Evolutionary conservation across 2,888 invertebrate species (phyloP).

Genomic region (Osedax fenrisi): DNA sequence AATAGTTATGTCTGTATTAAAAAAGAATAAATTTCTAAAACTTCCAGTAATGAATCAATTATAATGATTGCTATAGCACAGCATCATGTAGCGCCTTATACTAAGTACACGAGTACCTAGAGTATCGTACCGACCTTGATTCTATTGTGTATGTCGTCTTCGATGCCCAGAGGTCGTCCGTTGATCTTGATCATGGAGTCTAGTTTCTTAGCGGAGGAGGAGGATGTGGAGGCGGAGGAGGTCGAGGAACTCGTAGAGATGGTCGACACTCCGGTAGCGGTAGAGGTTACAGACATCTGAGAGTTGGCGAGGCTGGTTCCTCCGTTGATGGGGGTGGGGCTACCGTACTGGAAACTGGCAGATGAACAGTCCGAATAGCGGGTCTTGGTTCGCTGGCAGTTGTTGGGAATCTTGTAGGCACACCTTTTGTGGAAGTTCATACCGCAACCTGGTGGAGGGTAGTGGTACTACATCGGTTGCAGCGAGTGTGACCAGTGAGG

Average conservation of each 20-base stretch:
- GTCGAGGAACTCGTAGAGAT: background rate
- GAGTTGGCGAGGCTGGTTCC: too few relatives aligned
- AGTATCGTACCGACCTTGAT: background rate
- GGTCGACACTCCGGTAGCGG: background rate
- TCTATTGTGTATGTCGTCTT: background rate
- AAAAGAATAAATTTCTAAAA: too few relatives aligned
- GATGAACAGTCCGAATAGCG: background rate
- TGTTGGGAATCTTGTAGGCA: conserved; percentile 80
- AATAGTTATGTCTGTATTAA: too few relatives aligned
- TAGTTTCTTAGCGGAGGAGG: background rate
- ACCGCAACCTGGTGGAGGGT: conserved; percentile 80
- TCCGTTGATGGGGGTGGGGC: background rate
- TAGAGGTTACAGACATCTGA: background rate
- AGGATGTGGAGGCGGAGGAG: background rate
- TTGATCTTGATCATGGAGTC: background rate
- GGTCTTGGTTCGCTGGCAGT: background rate
- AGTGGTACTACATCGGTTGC: too few relatives aligned
- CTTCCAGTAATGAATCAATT: too few relatives aligned
- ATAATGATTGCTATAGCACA: too few relatives aligned
- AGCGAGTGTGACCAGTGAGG: too few relatives aligned
- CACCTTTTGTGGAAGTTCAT: conserved; percentile 94
- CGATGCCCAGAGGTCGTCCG: background rate
- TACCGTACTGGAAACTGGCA: background rate
- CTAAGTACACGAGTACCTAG: too few relatives aligned
- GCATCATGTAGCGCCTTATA: too few relatives aligned